Conservation (phyloP, 37 sponge, comb jelly and placozoan species). For the Dysidea cf. avara region DNA sequence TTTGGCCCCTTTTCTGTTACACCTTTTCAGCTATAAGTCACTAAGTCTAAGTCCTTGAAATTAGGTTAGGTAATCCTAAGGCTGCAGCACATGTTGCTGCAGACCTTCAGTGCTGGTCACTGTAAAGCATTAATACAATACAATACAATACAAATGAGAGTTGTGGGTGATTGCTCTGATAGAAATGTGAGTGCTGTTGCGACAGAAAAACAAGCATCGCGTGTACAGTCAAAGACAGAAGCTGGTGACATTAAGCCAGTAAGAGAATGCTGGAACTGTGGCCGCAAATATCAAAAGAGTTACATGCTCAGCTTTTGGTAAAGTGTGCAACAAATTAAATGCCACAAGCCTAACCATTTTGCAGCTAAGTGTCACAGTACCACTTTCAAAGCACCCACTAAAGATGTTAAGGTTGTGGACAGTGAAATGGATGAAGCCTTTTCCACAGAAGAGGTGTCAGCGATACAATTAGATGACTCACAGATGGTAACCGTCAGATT, state of each 20-base stretch:
- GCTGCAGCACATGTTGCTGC: too few relatives aligned
- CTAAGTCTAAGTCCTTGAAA: too few relatives aligned
- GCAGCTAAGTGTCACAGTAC: not conserved
- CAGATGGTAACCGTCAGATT: conserved; percentile 32
- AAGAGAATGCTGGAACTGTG: not conserved
- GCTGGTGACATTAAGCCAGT: not conserved
- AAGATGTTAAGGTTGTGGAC: not conserved
- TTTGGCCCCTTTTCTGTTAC: too few relatives aligned
- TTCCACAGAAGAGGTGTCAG: not conserved
- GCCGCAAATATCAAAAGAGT: not conserved
- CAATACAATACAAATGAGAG: too few relatives aligned
- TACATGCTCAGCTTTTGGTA: not conserved
- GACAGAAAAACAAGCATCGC: too few relatives aligned
- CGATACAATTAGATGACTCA: conserved; percentile 17
- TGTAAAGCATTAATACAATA: too few relatives aligned
- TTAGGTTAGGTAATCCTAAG: too few relatives aligned
- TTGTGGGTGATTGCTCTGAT: not conserved
- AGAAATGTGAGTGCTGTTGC: too few relatives aligned
- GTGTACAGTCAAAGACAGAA: too few relatives aligned
- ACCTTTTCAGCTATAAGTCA: too few relatives aligned
- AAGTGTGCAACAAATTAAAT: not conserved
- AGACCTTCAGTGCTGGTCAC: too few relatives aligned
- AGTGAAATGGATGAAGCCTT: conserved; percentile 8
- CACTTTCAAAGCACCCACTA: not conserved
- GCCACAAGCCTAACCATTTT: not conserved